Conservation (phyloP, 2,113 vertebrate genomes). For the Erpornis zantholeuca region DNA sequence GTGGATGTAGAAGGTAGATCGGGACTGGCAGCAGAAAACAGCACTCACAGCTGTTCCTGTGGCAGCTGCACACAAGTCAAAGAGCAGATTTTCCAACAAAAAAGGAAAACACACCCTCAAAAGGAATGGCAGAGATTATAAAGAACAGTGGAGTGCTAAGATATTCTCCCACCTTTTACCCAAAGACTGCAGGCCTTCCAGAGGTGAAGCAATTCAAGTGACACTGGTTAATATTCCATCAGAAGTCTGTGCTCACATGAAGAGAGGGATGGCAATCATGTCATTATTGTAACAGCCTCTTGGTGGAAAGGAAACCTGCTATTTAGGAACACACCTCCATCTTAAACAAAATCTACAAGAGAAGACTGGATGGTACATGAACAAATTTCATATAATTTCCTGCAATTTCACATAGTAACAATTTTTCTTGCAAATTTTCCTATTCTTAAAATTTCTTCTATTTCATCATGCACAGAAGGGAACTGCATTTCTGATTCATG, state of each 20-base stretch:
- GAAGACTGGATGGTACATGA: neutral
- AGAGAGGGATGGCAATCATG: neutral
- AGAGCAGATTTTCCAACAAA: constrained; percentile 8
- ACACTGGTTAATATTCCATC: neutral
- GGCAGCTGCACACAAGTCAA: neutral
- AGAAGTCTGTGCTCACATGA: neutral
- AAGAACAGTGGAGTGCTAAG: neutral
- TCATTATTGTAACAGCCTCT: neutral
- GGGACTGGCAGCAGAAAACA: constrained; percentile 22
- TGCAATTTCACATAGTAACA: neutral
- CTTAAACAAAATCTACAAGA: neutral
- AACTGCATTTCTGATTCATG: neutral
- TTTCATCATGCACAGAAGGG: neutral
- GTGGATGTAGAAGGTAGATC: neutral
- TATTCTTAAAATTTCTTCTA: neutral
- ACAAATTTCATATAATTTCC: neutral
- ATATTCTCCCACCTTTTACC: neutral
- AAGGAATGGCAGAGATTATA: neutral
- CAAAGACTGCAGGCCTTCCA: neutral
- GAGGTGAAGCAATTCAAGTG: neutral
- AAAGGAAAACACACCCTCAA: neutral
- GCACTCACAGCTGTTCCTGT: neutral
- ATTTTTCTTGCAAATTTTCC: neutral
- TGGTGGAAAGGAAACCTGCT: neutral
- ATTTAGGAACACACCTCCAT: neutral